Conservation (phyloP, 2,113 vertebrate genomes). For the Hiodon alosoides region DNA sequence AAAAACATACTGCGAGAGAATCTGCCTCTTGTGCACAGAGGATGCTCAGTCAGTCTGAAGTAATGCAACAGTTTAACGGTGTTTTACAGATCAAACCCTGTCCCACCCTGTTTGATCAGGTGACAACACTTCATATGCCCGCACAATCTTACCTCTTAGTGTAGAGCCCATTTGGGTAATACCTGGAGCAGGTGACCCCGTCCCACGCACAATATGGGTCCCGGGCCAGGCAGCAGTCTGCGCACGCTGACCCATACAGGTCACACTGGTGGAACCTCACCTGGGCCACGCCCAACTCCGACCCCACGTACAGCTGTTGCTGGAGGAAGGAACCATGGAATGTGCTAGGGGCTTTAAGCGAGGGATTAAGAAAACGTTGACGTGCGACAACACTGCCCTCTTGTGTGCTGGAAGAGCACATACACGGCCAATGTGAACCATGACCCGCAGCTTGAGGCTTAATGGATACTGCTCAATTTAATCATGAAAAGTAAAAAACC, state of each 20-base stretch:
- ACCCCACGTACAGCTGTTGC: slow-evolving; percentile 93
- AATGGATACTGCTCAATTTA: no score
- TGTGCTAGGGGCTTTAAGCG: background rate
- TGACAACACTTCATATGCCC: background rate
- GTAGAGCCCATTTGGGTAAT: slow-evolving; percentile 73
- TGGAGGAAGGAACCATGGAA: slow-evolving; percentile 38
- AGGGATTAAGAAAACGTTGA: background rate
- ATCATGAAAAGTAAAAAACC: no score
- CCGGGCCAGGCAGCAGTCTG: slow-evolving; percentile 88
- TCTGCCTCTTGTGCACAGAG: no score
- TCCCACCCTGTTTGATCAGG: no score
- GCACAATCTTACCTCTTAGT: slow-evolving; percentile 73
- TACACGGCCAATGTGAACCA: no score
- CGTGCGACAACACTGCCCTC: no score
- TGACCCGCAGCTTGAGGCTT: no score
- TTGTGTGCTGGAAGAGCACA: no score
- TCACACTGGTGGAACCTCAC: slow-evolving; percentile 86
- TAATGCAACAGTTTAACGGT: no score
- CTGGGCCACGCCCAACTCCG: slow-evolving; percentile 74
- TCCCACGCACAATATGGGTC: slow-evolving; percentile 98
- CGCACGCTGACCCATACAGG: slow-evolving; percentile 86
- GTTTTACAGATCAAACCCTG: no score
- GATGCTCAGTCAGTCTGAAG: no score
- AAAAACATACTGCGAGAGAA: no score
- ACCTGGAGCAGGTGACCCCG: slow-evolving; percentile 84